A percentile compares a stretch with the other conserved stretches of the same genome.
These are phyloP conservation scores for Nixonia krombeini DNA, from an alignment of 1,140 invertebrate species.

Conservation along the genomic window DNA sequence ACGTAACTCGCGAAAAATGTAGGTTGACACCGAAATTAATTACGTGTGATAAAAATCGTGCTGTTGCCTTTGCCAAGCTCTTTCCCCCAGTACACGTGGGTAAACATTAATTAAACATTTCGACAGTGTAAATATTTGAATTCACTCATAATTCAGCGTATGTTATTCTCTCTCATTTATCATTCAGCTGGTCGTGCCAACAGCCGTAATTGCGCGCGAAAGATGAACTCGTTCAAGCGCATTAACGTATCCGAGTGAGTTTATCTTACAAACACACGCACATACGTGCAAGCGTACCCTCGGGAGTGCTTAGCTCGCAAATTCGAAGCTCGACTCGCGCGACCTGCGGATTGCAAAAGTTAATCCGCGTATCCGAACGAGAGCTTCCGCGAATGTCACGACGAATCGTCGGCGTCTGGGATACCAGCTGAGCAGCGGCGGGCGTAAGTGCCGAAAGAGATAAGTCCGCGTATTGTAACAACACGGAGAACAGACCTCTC, in stretches of 20 bases:
- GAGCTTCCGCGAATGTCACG: constrained; percentile 15
- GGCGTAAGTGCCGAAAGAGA: constrained; percentile 1
- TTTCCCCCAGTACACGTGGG: no score
- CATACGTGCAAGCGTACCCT: constrained; percentile 39
- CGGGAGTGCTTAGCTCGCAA: constrained; percentile 20
- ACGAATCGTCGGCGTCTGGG: constrained; percentile 13
- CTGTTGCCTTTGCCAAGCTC: no score
- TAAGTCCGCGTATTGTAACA: not conserved
- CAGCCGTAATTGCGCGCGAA: constrained; percentile 42
- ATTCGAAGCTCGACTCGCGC: constrained; percentile 44
- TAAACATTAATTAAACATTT: no score
- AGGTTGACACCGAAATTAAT: no score
- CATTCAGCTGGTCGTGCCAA: constrained; percentile 21
- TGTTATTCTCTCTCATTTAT: constrained; percentile 38
- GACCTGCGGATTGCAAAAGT: constrained; percentile 30
- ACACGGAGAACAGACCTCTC: not conserved
- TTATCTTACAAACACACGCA: constrained; percentile 37
- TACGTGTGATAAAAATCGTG: no score
- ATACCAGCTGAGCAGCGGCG: constrained; percentile 3
- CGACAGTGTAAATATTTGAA: constrained; percentile 39
- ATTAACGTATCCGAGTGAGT: constrained; percentile 38
- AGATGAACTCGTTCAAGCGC: constrained; percentile 44
- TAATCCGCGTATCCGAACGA: constrained; percentile 27
- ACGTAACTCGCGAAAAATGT: no score
- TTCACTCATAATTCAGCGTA: constrained; percentile 39